Evolutionary conservation across 1,140 invertebrate genomes (phyloP).

Genomic region (Penaeus chinensis): DNA sequence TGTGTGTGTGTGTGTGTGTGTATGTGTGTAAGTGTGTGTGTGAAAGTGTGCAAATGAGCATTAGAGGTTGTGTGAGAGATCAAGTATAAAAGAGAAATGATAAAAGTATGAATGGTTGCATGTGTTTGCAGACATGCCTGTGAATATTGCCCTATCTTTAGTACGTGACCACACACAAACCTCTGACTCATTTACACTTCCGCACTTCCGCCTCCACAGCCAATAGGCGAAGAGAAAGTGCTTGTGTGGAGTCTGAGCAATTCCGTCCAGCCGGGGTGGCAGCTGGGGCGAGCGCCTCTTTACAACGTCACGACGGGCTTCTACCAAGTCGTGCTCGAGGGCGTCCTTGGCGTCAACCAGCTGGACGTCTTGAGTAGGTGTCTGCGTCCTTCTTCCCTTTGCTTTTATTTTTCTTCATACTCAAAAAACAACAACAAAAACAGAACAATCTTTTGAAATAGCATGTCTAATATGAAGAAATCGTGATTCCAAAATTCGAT

Average conservation of each 20-base stretch:
- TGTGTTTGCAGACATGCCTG: not conserved
- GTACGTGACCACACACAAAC: not conserved
- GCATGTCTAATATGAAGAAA: not conserved
- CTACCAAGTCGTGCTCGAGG: constrained; percentile 44
- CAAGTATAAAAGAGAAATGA: no score
- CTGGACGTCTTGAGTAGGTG: constrained; percentile 36
- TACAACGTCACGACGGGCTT: constrained; percentile 23
- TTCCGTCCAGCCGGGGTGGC: not conserved
- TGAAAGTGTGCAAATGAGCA: no score
- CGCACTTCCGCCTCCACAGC: not conserved
- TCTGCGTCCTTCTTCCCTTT: not conserved
- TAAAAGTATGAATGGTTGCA: not conserved
- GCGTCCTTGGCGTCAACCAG: constrained; percentile 47
- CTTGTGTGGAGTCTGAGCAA: constrained; percentile 31
- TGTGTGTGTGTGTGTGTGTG: no score
- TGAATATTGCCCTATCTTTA: not conserved
- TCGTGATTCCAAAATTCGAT: not conserved
- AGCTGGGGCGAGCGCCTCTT: constrained; percentile 28
- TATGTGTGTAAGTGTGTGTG: no score
- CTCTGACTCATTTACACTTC: not conserved
- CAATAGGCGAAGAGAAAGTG: not conserved
- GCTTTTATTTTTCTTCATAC: not conserved
- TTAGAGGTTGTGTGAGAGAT: no score
- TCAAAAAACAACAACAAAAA: no score
- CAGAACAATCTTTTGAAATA: not conserved